Conservation (phyloP, 2,113 vertebrate species). For the Datnioides undecimradiatus region DNA sequence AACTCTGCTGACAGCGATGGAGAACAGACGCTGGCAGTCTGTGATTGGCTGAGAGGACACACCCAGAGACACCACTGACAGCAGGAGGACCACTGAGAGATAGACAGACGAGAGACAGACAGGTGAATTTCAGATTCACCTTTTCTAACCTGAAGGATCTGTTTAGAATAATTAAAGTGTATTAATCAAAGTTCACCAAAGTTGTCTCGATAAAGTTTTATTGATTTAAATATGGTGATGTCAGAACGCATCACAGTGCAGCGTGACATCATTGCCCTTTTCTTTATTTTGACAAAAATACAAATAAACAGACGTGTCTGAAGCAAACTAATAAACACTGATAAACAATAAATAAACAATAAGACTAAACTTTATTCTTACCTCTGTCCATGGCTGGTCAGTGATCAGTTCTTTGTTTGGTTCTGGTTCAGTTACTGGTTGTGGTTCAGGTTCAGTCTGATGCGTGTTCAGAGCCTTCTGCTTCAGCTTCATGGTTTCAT, state of each 20-base stretch:
- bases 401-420: background rate
- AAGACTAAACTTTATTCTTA: no score
- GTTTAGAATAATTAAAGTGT: no score
- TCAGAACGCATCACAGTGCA: no score
- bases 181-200: no score
- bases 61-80: conserved; percentile 58
- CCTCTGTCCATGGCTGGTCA: conserved; percentile 56
- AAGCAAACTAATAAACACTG: no score
- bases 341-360: no score
- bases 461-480: background rate
- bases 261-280: no score
- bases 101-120: background rate
- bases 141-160: no score
- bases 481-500: conserved; percentile 1
- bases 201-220: no score
- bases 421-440: conserved; percentile 1
- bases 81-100: conserved; percentile 60
- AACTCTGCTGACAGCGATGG: conserved; percentile 70
- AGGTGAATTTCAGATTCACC: background rate
- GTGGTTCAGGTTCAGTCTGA: background rate
- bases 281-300: no score
- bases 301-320: no score
- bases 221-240: no score
- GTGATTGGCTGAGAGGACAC: conserved; percentile 63
- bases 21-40: conserved; percentile 72